Conservation (phyloP, 2,113 vertebrate genomes). For the Nyctibius bracteatus region DNA sequence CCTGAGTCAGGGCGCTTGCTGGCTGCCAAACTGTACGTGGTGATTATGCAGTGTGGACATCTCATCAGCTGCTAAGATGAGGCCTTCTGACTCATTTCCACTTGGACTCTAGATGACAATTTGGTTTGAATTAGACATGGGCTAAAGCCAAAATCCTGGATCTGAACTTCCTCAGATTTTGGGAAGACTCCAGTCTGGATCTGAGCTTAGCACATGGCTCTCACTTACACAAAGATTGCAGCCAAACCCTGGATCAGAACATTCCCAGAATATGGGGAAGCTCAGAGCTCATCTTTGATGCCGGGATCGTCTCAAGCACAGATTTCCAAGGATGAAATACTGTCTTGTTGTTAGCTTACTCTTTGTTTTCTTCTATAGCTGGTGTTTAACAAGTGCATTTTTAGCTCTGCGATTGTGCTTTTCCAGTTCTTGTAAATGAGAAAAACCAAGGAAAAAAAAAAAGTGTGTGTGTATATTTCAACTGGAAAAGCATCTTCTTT, state of each 20-base stretch:
- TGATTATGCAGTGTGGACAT: conserved; percentile 15
- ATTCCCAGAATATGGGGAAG: neutral
- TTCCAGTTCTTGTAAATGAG: neutral
- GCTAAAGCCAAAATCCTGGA: conserved; percentile 33
- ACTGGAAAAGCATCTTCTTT: neutral
- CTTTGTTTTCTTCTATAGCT: neutral
- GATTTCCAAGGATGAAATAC: neutral
- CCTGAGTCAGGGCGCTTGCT: neutral
- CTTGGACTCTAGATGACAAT: conserved; percentile 9
- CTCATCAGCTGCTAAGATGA: conserved; percentile 21
- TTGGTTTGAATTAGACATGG: conserved; percentile 41
- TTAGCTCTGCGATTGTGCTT: neutral
- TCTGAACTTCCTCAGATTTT: conserved; percentile 48
- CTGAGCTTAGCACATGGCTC: neutral
- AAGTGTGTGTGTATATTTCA: neutral
- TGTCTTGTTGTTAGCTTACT: neutral
- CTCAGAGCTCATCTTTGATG: neutral
- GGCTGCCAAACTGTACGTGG: neutral
- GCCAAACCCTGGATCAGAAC: neutral
- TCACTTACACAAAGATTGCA: neutral
- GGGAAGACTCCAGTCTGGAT: conserved; percentile 43
- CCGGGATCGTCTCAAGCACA: neutral
- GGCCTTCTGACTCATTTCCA: conserved; percentile 46
- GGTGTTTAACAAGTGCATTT: neutral
- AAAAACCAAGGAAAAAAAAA: neutral